Evolutionary conservation across 1,140 invertebrate species (phyloP).

Genomic region (Drosophila busckii): DNA sequence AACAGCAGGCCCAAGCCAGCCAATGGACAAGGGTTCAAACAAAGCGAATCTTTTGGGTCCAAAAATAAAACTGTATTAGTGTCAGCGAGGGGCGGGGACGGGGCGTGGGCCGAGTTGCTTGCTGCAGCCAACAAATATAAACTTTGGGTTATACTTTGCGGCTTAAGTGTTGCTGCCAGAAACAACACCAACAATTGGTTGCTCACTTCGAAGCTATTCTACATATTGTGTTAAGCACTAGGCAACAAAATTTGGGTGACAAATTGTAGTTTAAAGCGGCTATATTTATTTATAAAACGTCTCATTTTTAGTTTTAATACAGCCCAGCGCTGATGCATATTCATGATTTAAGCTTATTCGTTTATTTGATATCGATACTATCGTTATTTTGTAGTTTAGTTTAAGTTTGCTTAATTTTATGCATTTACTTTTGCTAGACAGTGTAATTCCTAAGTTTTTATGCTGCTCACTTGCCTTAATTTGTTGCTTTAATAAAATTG

Average conservation of each 20-base stretch:
- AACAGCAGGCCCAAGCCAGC: conserved; percentile 5
- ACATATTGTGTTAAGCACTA: conserved; percentile 16
- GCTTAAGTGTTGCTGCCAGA: conserved; percentile 62
- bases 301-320: no score
- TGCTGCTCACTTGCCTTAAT: not conserved
- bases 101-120: no score
- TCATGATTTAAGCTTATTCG: no score
- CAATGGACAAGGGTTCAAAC: conserved; percentile 35
- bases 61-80: conserved; percentile 38
- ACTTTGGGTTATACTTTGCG: conserved; percentile 66
- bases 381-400: not conserved
- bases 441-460: conserved; percentile 52
- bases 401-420: no score
- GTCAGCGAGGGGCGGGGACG: not conserved
- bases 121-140: conserved; percentile 61
- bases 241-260: conserved; percentile 8
- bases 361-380: not conserved
- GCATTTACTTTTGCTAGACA: conserved; percentile 18
- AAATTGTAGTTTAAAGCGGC: no score
- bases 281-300: no score
- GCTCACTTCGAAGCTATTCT: conserved; percentile 18
- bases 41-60: conserved; percentile 50
- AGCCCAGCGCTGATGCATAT: no score
- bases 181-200: conserved; percentile 30
- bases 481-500: no score